Base-by-base conservation (phyloP, 2,113 vertebrate genomes). In the Scartelaos histophorus region DNA sequence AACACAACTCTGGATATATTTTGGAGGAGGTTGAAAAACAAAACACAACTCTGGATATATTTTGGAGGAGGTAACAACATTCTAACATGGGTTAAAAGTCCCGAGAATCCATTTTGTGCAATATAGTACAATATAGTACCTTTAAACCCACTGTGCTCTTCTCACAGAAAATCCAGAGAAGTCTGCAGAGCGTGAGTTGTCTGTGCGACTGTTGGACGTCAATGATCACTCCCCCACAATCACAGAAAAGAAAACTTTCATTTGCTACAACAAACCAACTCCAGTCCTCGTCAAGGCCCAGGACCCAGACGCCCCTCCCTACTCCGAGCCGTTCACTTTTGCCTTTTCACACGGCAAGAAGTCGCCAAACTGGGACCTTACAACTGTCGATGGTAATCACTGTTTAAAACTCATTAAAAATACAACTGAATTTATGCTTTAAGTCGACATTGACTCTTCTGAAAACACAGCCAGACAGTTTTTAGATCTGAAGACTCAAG, bases 171-270 rank as follows among this genome's bases (percentile, higher is more conserved):
- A 90, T 60, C 87, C 87, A 0, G 70, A 87, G 19, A 90, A 79
- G 75, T 82, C 66, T 0, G 15, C 84, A 0, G 87, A 92, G 70
- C 82, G 43, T 0, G 83, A 81, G 0, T 5, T 94, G 19, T 78
- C 76, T 7, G 87, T 94, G 75, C 80, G 76, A 19, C 73, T 94
- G 71, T 47, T 89, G 84, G 93, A 94, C 35, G 90, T 94, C 21
- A 94, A 94, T 1, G 93, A 94, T 81, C 93, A 94, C 69, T 0
- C 60, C 64, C 93, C 93, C 53, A 86, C 67, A 69, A 85, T 93
- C 68, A 69, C 2, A 0, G 70, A 83, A 80, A 70, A 1, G 0
- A n/a, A 82, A 58, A 80, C 80, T 73, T 94, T 91, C 85, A 84
- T 94, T 46, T 94, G 93, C 58, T 61, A 78, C 0, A 80, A 82